Conservation (phyloP, 2,888 invertebrate genomes). For the Hofmannophila pseudospretella region DNA sequence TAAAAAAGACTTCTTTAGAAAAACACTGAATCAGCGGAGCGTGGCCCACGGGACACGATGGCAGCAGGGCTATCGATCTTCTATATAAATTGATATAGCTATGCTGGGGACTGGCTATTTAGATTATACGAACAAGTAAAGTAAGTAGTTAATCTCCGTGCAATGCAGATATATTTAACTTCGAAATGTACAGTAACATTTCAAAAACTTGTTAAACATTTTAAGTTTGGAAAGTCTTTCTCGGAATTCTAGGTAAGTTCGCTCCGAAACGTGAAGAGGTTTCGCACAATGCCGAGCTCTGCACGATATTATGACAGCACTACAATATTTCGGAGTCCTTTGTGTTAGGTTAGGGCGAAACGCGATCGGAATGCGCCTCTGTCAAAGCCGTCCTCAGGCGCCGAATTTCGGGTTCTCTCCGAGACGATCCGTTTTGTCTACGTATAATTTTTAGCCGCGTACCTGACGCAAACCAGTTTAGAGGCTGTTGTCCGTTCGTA, state of each 20-base stretch:
- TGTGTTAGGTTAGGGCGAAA: slow-evolving; percentile 26
- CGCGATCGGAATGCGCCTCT: slow-evolving; percentile 60
- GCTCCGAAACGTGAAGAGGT: background rate
- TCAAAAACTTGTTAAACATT: background rate
- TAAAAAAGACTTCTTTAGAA: slow-evolving; percentile 25
- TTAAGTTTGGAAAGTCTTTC: background rate
- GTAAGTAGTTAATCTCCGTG: background rate
- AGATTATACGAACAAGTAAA: slow-evolving; percentile 6
- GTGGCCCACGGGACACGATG: slow-evolving; percentile 48
- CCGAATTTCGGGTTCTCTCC: slow-evolving; percentile 48
- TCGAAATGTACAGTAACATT: background rate
- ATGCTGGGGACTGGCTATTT: slow-evolving; percentile 25
- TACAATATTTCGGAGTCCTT: slow-evolving; percentile 31
- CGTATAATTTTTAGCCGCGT: slow-evolving; percentile 67
- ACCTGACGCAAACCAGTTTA: slow-evolving; percentile 71
- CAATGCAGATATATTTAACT: background rate
- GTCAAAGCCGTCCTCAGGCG: slow-evolving; percentile 50
- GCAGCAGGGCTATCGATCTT: slow-evolving; percentile 47
- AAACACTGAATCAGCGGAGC: slow-evolving; percentile 31
- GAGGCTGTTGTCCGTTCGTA: slow-evolving; percentile 45
- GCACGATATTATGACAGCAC: slow-evolving; percentile 19
- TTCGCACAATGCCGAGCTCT: slow-evolving; percentile 13
- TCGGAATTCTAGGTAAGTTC: background rate
- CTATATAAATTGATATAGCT: slow-evolving; percentile 13
- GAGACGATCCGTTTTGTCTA: slow-evolving; percentile 52